Conservation (phyloP, 2,888 invertebrate species). For the Leptothorax acervorum region DNA sequence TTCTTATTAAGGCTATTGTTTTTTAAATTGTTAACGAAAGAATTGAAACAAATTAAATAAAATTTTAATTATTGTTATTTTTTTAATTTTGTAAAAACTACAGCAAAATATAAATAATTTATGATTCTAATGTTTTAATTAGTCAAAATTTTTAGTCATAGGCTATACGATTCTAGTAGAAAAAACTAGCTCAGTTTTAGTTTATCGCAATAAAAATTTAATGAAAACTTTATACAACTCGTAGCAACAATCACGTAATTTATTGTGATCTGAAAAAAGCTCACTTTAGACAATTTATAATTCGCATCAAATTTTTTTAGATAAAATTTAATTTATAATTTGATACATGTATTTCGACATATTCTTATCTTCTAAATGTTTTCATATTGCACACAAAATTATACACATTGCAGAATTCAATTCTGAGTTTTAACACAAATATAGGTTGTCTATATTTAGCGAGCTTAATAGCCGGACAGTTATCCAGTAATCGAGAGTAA, state of each 20-base stretch:
- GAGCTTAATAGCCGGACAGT: background rate
- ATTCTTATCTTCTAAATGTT: background rate
- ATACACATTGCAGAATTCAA: background rate
- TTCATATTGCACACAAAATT: background rate
- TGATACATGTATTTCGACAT: background rate
- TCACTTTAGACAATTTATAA: background rate
- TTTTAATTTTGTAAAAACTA: background rate
- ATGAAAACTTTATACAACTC: background rate
- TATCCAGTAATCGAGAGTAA: slow-evolving; percentile 11
- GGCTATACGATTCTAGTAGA: background rate
- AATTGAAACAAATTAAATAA: background rate
- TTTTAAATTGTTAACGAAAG: background rate
- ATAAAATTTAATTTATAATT: background rate
- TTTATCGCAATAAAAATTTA: background rate
- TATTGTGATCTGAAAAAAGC: background rate
- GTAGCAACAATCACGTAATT: background rate
- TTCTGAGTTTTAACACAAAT: background rate
- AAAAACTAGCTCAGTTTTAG: background rate
- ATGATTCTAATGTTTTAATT: background rate
- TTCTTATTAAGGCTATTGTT: background rate
- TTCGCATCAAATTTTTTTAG: background rate
- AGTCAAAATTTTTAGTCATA: background rate
- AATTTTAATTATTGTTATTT: background rate
- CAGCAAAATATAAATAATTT: background rate
- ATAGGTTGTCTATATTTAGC: background rate